phyloP scores from a whole-genome alignment of 2,888 invertebrate genomes.

The Acronicta aceris region DNA sequence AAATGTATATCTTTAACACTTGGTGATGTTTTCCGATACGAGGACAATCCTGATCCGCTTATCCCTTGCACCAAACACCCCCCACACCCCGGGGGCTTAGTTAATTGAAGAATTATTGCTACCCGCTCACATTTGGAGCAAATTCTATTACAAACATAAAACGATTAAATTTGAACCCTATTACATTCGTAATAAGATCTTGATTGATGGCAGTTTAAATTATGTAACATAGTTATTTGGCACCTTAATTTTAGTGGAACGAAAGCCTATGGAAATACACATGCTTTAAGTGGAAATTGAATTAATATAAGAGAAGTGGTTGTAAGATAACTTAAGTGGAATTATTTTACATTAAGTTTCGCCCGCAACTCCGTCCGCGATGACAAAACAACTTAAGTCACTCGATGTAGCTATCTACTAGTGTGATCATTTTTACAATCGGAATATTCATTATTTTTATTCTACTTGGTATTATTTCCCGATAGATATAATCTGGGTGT shows the following conservation, averaged over 20 bases:
- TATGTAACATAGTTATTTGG: slow-evolving; percentile 30
- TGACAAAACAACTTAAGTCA: too few species aligned
- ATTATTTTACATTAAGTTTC: too few species aligned
- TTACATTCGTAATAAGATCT: slow-evolving; percentile 38
- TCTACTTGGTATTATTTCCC: too few species aligned
- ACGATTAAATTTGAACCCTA: slow-evolving; percentile 59
- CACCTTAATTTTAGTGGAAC: slow-evolving; percentile 37
- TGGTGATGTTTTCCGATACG: too few species aligned
- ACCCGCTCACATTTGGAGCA: slow-evolving; percentile 68
- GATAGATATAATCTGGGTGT: too few species aligned
- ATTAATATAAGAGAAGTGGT: slow-evolving; percentile 7
- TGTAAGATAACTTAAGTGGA: not conserved
- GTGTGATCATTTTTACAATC: too few species aligned
- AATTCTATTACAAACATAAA: slow-evolving; percentile 61
- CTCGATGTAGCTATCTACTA: too few species aligned
- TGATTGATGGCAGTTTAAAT: slow-evolving; percentile 24
- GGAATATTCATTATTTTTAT: too few species aligned
- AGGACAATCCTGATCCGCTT: slow-evolving; percentile 7
- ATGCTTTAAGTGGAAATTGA: slow-evolving; percentile 42
- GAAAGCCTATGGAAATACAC: slow-evolving; percentile 52
- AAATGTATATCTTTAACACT: too few species aligned
- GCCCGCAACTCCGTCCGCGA: too few species aligned
- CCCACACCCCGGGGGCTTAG: slow-evolving; percentile 61
- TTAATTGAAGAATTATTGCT: slow-evolving; percentile 82
- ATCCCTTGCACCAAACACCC: slow-evolving; percentile 22